Percentiles rank a stretch among this genome's conserved stretches.
phyloP scores from a whole-genome alignment of 2,797 vertebrate species.

The Chloroceryle inda region DNA sequence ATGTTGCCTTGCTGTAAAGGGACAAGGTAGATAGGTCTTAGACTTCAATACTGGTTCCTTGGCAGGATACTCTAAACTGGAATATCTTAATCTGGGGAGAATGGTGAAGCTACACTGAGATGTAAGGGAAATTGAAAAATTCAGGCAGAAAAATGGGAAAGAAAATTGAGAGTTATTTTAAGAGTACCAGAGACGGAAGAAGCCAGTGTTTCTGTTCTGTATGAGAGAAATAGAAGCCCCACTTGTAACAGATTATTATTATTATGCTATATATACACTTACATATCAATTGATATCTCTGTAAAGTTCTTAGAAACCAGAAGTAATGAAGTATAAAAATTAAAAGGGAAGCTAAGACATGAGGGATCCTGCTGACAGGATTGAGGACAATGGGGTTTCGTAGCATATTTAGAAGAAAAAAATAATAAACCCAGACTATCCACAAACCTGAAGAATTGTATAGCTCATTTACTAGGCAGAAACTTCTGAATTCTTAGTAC shows the following conservation, averaged over 20 bases:
- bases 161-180: conserved; percentile 7
- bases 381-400: not conserved
- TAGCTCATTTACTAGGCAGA: not conserved
- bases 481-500: not conserved
- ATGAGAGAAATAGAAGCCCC: not conserved
- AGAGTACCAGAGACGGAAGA: not conserved
- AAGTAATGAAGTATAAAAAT: not conserved
- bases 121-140: not conserved
- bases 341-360: not conserved
- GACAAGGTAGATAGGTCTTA: not conserved
- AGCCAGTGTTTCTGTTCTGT: not conserved
- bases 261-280: not conserved
- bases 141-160: not conserved
- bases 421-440: not conserved
- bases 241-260: not conserved
- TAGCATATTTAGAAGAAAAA: not conserved
- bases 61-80: not conserved
- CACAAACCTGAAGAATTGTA: not conserved
- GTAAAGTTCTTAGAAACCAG: not conserved
- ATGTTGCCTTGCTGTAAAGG: not conserved
- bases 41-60: not conserved
- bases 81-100: not conserved
- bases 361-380: not conserved
- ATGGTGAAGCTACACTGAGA: not conserved
- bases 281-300: not conserved